Percentiles rank a stretch among this genome's conserved stretches.
Evolutionary conservation across 2,888 invertebrate genomes (phyloP).

Genomic region (Epistrophella euchroma): DNA sequence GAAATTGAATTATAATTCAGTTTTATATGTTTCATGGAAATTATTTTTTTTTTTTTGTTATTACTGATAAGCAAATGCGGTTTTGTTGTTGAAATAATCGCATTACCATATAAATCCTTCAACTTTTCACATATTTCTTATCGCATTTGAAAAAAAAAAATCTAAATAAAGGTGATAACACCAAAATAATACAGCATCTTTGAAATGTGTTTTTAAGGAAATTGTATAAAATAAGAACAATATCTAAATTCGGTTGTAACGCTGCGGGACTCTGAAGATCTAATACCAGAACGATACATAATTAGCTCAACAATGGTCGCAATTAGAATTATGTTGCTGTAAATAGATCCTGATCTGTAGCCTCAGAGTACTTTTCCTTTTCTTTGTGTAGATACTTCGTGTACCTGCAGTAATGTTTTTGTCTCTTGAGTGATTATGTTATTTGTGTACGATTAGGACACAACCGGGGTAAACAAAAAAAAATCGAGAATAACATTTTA

Average conservation of each 20-base stretch:
- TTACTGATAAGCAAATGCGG: slow-evolving; percentile 9
- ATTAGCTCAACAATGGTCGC: slow-evolving; percentile 52
- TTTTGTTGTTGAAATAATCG: slow-evolving; percentile 9
- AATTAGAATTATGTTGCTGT: slow-evolving; percentile 52
- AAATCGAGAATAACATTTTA: background rate
- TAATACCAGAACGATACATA: slow-evolving; percentile 35
- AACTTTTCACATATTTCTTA: slow-evolving; percentile 44
- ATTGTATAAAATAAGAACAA: slow-evolving; percentile 16
- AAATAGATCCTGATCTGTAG: slow-evolving; percentile 51
- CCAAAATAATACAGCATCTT: slow-evolving; percentile 37
- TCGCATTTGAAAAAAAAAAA: slow-evolving; percentile 42
- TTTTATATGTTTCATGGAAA: background rate
- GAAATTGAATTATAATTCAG: background rate
- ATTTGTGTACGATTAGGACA: background rate
- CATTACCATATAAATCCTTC: slow-evolving; percentile 15
- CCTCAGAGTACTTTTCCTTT: background rate
- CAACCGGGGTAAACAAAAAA: background rate
- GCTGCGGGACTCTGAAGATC: slow-evolving; percentile 37
- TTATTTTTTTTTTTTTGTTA: background rate
- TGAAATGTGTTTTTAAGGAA: slow-evolving; percentile 10
- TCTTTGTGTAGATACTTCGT: slow-evolving; percentile 6
- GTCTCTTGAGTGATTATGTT: slow-evolving; percentile 2
- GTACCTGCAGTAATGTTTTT: slow-evolving; percentile 52
- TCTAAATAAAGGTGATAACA: slow-evolving; percentile 41
- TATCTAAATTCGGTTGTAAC: slow-evolving; percentile 48